Base-by-base conservation (phyloP, 64 coral and sea anemone species). In the Porites lutea region DNA sequence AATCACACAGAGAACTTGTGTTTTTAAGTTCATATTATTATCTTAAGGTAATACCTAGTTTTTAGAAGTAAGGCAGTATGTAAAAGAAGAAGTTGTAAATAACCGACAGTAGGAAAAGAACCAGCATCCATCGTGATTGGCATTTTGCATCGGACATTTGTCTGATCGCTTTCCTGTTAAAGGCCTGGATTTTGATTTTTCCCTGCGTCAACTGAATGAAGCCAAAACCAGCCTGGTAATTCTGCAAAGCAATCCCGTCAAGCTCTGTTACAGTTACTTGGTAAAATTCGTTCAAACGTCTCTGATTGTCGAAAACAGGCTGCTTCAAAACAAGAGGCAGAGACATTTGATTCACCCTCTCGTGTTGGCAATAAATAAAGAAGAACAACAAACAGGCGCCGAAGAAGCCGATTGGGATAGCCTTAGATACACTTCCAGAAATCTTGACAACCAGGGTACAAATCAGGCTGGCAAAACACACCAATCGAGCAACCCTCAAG, bases 251-350 rank as follows among this genome's bases (percentile, higher is more conserved):
- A 7, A 96, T 63, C 19, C 94, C 90, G 0, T 52, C 50, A n/a
- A 96, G 76, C 46, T 96, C 89, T n/a, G 53, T 79, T 47, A 96
- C 46, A 14, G 94, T 96, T 48, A 96, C 77, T 59, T 74, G 59
- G 64, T 96, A 96, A 49, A 96, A 96, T 2, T 5, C 51, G 78
- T 96, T 96, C 1, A 19, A 2, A 9, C 3, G 0, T 72, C 20
- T 58, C n/a, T 96, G 94, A 43, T n/a, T 49, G 0, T 44, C 15
- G 12, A 96, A 15, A 1, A 92, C 77, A 48, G 90, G 94, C 57
- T 96, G 94, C 12, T 84, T 87, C 22, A 88, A 27, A 72, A 96
- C 94, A 46, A 88, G 1, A 54, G 23, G 70, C 11, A 96, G 21
- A 53, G 94, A 77, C 48, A 89, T 88, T 74, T 67, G 87, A 11